phyloP scores from a whole-genome alignment of 1,140 invertebrate genomes.

The Matsumurasca onukii region DNA sequence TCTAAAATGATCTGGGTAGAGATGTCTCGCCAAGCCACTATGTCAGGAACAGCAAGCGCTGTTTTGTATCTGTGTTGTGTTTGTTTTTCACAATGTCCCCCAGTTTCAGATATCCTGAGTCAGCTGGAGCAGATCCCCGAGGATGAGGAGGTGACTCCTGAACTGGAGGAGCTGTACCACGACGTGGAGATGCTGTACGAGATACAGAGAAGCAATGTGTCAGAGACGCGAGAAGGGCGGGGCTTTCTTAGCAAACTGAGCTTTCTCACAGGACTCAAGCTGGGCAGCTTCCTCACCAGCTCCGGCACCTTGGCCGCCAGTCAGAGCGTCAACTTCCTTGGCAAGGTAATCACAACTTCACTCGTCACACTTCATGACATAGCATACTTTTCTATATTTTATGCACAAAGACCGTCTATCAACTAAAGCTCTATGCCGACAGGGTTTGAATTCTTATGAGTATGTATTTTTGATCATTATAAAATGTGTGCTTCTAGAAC shows the following conservation, averaged over 20 bases:
- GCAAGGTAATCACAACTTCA: conserved; percentile 37
- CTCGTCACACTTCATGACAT: no score
- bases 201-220: conserved; percentile 3
- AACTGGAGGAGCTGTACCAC: conserved; percentile 18
- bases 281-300: conserved; percentile 27
- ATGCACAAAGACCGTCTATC: no score
- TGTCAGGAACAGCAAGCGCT: no score
- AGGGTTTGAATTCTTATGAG: no score
- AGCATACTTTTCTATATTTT: no score
- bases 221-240: conserved; percentile 29
- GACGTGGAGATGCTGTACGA: background rate
- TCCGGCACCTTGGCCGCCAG: conserved; percentile 37
- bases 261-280: conserved; percentile 36
- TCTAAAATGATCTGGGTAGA: no score
- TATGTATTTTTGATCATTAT: no score
- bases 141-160: conserved; percentile 1
- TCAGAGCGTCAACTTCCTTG: conserved; percentile 37
- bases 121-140: background rate
- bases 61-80: no score
- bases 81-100: no score
- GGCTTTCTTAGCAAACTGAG: conserved; percentile 35
- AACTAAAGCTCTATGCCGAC: no score
- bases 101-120: conserved; percentile 6
- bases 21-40: no score
- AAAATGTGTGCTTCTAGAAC: no score